Percentiles rank a stretch among this genome's conserved stretches.
These are phyloP conservation scores for Tyria jacobaeae DNA, from an alignment of 2,888 invertebrate species.

Conservation along the genomic window DNA sequence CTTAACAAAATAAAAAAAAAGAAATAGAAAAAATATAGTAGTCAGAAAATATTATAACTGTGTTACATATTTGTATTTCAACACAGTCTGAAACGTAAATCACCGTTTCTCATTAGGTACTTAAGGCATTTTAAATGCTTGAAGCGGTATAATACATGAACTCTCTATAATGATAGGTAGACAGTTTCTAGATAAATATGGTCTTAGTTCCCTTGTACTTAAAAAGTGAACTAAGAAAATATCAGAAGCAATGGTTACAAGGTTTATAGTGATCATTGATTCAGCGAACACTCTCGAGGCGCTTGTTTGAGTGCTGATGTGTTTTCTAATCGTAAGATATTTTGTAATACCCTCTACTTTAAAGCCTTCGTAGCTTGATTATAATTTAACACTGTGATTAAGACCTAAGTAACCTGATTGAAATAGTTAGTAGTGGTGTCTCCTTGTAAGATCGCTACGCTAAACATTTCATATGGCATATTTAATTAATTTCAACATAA, in stretches of 20 bases:
- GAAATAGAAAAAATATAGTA: too few relatives aligned
- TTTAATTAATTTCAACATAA: too few relatives aligned
- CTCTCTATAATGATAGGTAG: too few relatives aligned
- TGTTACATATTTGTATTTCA: too few relatives aligned
- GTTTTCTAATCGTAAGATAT: not conserved
- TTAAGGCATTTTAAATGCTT: too few relatives aligned
- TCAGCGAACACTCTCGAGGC: conserved; percentile 40
- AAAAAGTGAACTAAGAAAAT: conserved; percentile 34
- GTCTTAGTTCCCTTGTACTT: conserved; percentile 30
- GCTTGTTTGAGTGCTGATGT: conserved; percentile 5
- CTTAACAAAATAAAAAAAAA: too few relatives aligned
- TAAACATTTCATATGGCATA: too few relatives aligned
- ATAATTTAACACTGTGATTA: not conserved
- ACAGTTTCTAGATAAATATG: too few relatives aligned
- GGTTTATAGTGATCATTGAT: conserved; percentile 43
- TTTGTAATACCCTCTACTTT: not conserved
- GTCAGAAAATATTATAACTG: too few relatives aligned
- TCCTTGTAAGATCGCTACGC: not conserved
- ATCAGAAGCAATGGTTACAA: conserved; percentile 45
- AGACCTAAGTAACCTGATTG: not conserved
- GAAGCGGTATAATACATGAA: too few relatives aligned
- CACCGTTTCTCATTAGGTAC: too few relatives aligned
- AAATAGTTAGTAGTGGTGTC: not conserved
- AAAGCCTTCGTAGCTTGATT: not conserved
- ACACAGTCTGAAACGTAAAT: too few relatives aligned